Evolutionary conservation across 2,113 vertebrate species (phyloP), one percentile per base, ranked within the genome.

Genomic region (Raja brachyura): DNA sequence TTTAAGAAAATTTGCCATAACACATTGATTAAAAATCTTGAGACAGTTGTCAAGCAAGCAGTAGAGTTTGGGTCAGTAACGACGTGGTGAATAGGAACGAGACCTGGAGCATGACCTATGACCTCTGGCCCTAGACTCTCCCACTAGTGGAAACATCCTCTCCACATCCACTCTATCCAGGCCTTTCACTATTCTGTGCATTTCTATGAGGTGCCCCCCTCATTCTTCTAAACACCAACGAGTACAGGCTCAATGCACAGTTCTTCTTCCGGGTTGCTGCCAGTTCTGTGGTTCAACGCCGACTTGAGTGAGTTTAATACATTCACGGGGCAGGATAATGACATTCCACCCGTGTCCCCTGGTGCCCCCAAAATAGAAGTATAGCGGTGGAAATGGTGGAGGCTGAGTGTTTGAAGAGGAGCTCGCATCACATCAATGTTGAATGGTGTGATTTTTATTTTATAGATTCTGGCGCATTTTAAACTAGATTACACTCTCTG

Each of bases 401-500:
- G 79, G 79, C n/a, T 56, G 22, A 22, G 77, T 48, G 25, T 28
- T 20, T 83, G 25, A 81, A 59, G 25, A 83, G 54, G 20, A 25
- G 48, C 4, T 83, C 48, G 10, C 48, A 13, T 2, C 79, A 59
- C 48, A 83, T 83, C 54, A 83, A 83, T 83, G 48, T 83, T 83
- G 48, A 83, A 83, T 56, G 79, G 54, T 56, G 48, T 83, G 3
- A 83, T 83, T 56, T 83, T 83, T 25, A 83, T 83, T 83, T 83
- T 83, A 83, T 83, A 83, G 4, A 56, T 10, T 28, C 54, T 56
- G 79, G 48, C 56, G 79, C 48, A 56, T 28, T 22, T 83, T 59
- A 13, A 83, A 20, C 1, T 59, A 28, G 56, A 83, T 83, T 28
- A 59, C 56, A 54, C 79, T 56, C 2, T 9, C 9, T 59, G 20